Evolutionary conservation across 1,140 invertebrate genomes (phyloP).

Genomic region (Cyrtorhinus lividipennis): DNA sequence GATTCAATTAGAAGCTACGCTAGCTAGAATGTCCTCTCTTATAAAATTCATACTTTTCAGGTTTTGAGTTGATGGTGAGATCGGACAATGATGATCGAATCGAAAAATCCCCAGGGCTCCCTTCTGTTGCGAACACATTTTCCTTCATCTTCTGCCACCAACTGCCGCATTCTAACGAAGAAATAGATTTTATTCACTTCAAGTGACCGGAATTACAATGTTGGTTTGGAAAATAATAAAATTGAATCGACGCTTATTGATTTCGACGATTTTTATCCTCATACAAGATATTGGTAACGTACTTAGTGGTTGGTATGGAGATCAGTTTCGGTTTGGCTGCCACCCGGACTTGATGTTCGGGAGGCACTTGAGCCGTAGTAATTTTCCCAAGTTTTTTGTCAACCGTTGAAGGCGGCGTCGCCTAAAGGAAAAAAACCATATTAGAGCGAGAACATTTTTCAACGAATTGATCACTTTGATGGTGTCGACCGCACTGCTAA

Average conservation of each 20-base stretch:
- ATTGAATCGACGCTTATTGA: no score
- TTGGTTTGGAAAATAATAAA: neutral
- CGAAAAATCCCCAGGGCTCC: conserved; percentile 47
- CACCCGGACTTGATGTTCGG: conserved; percentile 9
- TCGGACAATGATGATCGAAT: conserved; percentile 51
- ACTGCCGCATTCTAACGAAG: conserved; percentile 21
- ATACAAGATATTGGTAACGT: no score
- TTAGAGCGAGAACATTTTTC: no score
- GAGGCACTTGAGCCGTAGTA: conserved; percentile 1
- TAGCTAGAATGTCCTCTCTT: no score
- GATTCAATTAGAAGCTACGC: no score
- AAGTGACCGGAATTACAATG: no score
- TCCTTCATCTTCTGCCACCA: conserved; percentile 36
- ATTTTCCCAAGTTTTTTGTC: conserved; percentile 6
- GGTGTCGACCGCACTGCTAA: no score
- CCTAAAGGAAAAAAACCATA: no score
- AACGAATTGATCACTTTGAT: no score
- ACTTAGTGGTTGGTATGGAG: conserved; percentile 15
- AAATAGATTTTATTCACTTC: no score
- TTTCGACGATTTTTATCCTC: no score
- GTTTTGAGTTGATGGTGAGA: conserved; percentile 37
- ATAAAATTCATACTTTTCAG: conserved; percentile 20
- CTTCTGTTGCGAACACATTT: conserved; percentile 45
- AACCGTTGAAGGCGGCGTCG: neutral
- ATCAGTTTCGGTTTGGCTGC: conserved; percentile 16